Evolutionary conservation across 2,888 invertebrate genomes (phyloP).

Genomic region (Cosmorhoe ocellata): DNA sequence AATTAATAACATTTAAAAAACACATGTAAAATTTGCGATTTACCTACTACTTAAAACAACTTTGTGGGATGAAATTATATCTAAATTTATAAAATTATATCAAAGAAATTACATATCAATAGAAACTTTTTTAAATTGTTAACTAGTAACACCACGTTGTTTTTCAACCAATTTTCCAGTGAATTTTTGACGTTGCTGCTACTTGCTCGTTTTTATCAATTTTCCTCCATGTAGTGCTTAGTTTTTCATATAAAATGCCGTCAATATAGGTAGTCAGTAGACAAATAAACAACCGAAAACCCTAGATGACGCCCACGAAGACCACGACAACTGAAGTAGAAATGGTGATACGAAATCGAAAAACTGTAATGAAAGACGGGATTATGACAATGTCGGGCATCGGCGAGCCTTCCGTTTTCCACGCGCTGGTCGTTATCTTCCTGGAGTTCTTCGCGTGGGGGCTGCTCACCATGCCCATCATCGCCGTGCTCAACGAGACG

Average conservation of each 20-base stretch:
- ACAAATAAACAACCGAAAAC: constrained; percentile 58
- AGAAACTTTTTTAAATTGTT: neutral
- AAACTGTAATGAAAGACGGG: constrained; percentile 93
- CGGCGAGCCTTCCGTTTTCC: constrained; percentile 97
- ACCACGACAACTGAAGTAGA: constrained; percentile 92
- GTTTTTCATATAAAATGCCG: constrained; percentile 65
- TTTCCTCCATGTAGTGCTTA: constrained; percentile 74
- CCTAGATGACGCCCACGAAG: constrained; percentile 87
- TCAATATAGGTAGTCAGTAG: constrained; percentile 70
- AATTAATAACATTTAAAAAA: too few relatives aligned
- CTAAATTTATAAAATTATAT: too few relatives aligned
- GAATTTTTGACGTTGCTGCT: constrained; percentile 74
- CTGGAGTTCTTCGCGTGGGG: constrained; percentile 99
- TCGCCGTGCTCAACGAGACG: constrained; percentile 96
- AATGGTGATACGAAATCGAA: constrained; percentile 93
- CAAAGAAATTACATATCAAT: neutral
- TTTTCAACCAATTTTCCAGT: constrained; percentile 72
- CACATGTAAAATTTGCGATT: too few relatives aligned
- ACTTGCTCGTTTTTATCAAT: constrained; percentile 63
- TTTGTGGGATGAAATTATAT: too few relatives aligned
- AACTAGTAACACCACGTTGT: constrained; percentile 66
- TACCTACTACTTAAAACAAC: too few relatives aligned
- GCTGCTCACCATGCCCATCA: constrained; percentile 98
- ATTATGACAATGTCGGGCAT: constrained; percentile 94
- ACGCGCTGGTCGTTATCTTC: constrained; percentile 99